Percentiles rank a stretch among this genome's conserved stretches.
These are phyloP conservation scores for Podiceps cristatus DNA, from an alignment of 2,113 vertebrate species.

Conservation along the genomic window DNA sequence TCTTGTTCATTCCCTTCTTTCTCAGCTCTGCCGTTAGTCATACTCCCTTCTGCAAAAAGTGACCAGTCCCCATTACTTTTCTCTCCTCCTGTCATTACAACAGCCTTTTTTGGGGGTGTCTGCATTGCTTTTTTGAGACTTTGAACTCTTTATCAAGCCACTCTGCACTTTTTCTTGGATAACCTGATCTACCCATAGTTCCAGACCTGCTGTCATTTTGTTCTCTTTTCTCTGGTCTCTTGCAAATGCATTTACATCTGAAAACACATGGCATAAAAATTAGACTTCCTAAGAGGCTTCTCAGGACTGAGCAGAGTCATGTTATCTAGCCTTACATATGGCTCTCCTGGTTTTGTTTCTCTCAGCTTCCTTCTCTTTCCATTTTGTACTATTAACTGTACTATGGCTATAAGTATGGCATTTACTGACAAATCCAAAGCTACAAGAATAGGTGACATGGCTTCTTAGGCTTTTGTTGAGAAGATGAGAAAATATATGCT, in stretches of 20 bases:
- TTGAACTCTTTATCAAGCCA: not conserved
- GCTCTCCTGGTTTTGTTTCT: not conserved
- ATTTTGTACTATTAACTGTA: not conserved
- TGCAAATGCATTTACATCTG: not conserved
- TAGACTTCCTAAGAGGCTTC: not conserved
- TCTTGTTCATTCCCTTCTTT: not conserved
- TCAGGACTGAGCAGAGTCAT: not conserved
- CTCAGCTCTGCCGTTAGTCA: not conserved
- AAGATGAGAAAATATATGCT: not conserved
- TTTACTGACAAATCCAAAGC: not conserved
- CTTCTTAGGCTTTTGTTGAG: not conserved
- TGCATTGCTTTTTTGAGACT: not conserved
- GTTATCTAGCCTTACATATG: not conserved
- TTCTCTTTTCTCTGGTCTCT: not conserved
- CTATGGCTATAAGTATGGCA: fast-evolving
- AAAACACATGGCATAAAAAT: not conserved
- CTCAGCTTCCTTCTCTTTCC: not conserved
- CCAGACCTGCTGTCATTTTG: not conserved
- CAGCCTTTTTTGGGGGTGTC: not conserved
- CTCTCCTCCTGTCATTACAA: not conserved
- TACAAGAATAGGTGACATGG: not conserved
- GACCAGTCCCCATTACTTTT: not conserved
- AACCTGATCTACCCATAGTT: not conserved
- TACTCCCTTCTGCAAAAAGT: not conserved
- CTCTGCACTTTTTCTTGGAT: not conserved